Conservation (phyloP, 2,113 vertebrate species). For the Saccopteryx leptura region DNA sequence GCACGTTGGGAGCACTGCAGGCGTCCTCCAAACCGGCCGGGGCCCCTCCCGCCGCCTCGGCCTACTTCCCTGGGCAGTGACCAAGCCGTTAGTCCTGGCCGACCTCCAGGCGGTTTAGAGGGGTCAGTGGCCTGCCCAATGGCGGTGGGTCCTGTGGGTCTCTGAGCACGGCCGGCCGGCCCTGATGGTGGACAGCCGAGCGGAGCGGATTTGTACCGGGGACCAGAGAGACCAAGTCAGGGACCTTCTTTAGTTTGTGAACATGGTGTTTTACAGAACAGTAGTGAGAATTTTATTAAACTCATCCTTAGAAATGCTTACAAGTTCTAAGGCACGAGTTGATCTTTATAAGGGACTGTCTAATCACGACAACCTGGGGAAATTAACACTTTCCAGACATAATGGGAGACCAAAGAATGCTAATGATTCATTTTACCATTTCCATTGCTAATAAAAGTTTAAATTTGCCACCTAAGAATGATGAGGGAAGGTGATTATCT, state of each 20-base stretch:
- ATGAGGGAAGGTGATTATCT: conserved; percentile 45
- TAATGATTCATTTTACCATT: neutral
- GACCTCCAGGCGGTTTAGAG: too few relatives aligned
- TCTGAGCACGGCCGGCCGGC: too few relatives aligned
- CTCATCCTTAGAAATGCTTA: neutral
- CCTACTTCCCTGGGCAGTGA: conserved; percentile 93
- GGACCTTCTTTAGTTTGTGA: conserved; percentile 17
- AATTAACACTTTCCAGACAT: conserved; percentile 2
- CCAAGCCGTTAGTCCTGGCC: neutral
- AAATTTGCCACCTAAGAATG: conserved; percentile 56
- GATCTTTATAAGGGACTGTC: neutral
- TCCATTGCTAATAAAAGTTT: conserved; percentile 37
- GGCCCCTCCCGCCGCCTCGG: conserved; percentile 86
- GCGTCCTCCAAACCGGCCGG: conserved; percentile 52
- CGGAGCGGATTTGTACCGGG: neutral
- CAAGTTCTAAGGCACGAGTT: neutral
- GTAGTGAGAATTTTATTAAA: neutral
- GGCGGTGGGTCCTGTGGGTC: too few relatives aligned
- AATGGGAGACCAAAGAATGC: conserved; percentile 39
- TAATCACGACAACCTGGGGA: neutral
- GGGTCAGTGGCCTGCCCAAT: too few relatives aligned
- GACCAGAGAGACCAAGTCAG: conserved; percentile 22
- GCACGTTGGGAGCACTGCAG: conserved; percentile 67
- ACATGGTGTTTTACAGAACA: neutral
- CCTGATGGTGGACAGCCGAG: too few relatives aligned